A percentile compares a stretch with the other conserved stretches of the same genome.
Conservation (phyloP, 2,113 vertebrate species). For the Girardinichthys multiradiatus region DNA sequence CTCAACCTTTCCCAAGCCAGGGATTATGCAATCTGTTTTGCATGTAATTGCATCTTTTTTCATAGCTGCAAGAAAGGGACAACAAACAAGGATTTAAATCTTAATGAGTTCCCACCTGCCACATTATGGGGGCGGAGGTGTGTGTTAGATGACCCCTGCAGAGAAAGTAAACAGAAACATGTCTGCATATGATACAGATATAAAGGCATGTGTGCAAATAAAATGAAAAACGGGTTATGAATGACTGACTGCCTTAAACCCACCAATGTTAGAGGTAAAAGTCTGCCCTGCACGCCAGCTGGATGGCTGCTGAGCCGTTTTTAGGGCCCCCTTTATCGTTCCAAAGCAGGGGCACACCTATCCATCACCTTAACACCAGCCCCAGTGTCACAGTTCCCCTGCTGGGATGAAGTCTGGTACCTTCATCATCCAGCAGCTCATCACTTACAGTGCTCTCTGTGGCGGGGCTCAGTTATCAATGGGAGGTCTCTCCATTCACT, state of each 20-base stretch:
- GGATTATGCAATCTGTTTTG: not conserved
- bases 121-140: not conserved
- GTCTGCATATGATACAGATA: conserved; percentile 29
- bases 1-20: not conserved
- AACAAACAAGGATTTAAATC: not conserved
- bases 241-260: conserved; percentile 27
- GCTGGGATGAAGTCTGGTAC: conserved; percentile 15
- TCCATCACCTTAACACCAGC: conserved; percentile 37
- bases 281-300: conserved; percentile 54
- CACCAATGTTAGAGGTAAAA: conserved; percentile 14
- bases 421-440: conserved; percentile 34
- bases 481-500: conserved; percentile 39
- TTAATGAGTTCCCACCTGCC: not conserved
- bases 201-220: conserved; percentile 33
- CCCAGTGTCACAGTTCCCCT: conserved; percentile 36
- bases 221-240: conserved; percentile 50
- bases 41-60: not conserved
- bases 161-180: conserved; percentile 1
- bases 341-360: conserved; percentile 35
- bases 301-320: conserved; percentile 55
- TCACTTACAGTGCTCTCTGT: conserved; percentile 1
- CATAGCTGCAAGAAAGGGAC: not conserved
- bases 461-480: conserved; percentile 20
- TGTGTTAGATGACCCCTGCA: conserved; percentile 4
- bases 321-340: conserved; percentile 53